Evolutionary conservation across 2,797 vertebrate genomes (phyloP).

Genomic region (Pseudochirops cupreus): DNA sequence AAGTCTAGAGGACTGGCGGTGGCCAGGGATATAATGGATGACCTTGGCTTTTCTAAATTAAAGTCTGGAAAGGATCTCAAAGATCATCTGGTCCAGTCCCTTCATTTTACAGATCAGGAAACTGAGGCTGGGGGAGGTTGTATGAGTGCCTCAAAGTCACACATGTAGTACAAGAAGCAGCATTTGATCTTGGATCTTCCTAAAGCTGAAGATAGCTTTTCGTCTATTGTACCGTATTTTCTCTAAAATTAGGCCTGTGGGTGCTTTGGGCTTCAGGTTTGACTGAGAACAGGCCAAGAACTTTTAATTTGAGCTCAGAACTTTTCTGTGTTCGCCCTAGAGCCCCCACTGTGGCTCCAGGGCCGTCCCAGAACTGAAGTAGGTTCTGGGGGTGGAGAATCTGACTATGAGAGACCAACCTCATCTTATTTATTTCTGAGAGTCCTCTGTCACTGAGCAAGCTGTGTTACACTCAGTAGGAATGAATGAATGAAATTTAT

Average conservation of each 20-base stretch:
- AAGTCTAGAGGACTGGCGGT: too few species aligned
- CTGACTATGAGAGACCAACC: not conserved
- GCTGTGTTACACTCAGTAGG: too few species aligned
- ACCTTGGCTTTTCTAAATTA: too few species aligned
- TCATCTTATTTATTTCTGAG: not conserved
- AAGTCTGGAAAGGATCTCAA: too few species aligned
- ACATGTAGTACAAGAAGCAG: too few species aligned
- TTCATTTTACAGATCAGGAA: not conserved
- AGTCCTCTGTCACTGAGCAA: not conserved
- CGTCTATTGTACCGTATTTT: not conserved
- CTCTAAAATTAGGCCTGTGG: not conserved
- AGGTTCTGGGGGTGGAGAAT: not conserved
- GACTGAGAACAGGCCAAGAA: not conserved
- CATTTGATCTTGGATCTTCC: too few species aligned
- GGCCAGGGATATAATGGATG: too few species aligned
- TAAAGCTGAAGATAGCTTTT: too few species aligned
- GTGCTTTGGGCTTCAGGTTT: slow-evolving; percentile 14
- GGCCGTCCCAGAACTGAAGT: not conserved
- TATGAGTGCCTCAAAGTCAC: too few species aligned
- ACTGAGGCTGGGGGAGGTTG: too few species aligned
- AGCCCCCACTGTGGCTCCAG: not conserved
- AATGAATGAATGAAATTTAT: not conserved
- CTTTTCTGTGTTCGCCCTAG: not conserved
- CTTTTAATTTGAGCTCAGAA: not conserved
- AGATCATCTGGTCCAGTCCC: too few species aligned